Evolutionary conservation across 1,140 invertebrate species (phyloP), one percentile per base, ranked within the genome.

Genomic region (Saccostrea glomerata): DNA sequence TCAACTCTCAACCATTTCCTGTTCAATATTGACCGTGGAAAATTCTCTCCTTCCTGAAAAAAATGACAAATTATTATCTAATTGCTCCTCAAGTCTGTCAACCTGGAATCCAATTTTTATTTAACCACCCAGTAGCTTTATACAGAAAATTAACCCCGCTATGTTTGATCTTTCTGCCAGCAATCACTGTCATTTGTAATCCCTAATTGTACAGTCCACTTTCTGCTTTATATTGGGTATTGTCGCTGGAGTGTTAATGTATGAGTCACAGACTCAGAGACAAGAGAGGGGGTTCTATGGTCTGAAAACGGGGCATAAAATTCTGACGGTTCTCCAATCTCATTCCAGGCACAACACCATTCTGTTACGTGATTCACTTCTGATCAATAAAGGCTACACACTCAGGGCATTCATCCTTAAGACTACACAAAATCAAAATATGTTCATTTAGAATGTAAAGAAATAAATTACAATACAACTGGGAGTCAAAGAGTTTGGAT

Each of bases 131-230:
- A 30, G 70, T 77, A 77, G 70, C 30, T 25, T 36, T 77, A 77
- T 30, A 36, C 25, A 77, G 70, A 77, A 77, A 77, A 77, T 77
- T 77, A 77, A 77, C 70, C 12, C 25, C 25, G 36, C 30, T 77
- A 36, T 77, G 70, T 77, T 77, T 77, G 25, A 77, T 77, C 70
- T 77, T 77, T 77, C 23, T 77, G 25, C 70, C 30, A 13, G 70
- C 70, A 77, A 77, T 77, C 70, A 30, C 25, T 77, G 70, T 77
- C 70, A 77, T 77, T 77, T 73, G 25, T 73, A 73, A 73, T 30
- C 66, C 23, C 25, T 13, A 23, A 66, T 66, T 66, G 60, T 20
- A 66, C 60, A 66, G 60, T 17, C 23, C 60, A 20, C 5, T 66
- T 66, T 20, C 60, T 66, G 60, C 12, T 4, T 30, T 36, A 30